These are phyloP conservation scores for Zenarchopterus dispar DNA, from an alignment of 2,797 vertebrate species.

Conservation along the genomic window DNA sequence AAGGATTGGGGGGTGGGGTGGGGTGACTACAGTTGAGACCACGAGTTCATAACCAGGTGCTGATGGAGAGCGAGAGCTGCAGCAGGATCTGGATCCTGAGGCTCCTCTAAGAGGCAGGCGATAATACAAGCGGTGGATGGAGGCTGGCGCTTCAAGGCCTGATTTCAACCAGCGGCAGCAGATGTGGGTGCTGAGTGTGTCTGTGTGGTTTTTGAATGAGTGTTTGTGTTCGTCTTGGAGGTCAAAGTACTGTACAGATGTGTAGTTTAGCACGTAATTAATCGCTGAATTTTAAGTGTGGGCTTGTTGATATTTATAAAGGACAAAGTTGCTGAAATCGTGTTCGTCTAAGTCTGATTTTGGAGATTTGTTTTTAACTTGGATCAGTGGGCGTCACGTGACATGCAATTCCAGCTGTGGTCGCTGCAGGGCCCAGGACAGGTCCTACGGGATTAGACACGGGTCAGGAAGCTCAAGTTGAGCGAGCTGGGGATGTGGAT, in stretches of 20 bases:
- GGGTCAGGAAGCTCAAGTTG: constrained; percentile 91
- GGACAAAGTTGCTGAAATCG: constrained; percentile 21
- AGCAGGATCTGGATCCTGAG: constrained; percentile 35
- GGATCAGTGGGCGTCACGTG: constrained; percentile 9
- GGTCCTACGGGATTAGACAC: constrained; percentile 79
- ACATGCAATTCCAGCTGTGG: constrained; percentile 23
- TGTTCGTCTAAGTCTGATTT: constrained; percentile 1
- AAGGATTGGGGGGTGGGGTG: constrained; percentile 2
- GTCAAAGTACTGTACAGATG: constrained; percentile 41
- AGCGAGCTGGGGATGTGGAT: constrained; percentile 96
- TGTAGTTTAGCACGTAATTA: constrained; percentile 24
- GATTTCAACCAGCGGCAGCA: constrained; percentile 23
- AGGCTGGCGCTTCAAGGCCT: constrained; percentile 4
- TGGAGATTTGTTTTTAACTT: constrained; percentile 1
- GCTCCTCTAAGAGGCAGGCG: constrained; percentile 50
- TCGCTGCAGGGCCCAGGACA: neutral
- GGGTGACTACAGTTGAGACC: neutral
- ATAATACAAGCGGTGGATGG: constrained; percentile 65
- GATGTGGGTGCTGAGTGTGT: constrained; percentile 1
- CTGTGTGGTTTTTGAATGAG: constrained; percentile 17
- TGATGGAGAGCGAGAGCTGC: constrained; percentile 18
- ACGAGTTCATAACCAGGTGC: constrained; percentile 17
- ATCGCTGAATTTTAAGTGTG: constrained; percentile 9
- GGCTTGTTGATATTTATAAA: constrained; percentile 13
- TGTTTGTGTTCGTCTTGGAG: constrained; percentile 25